Conservation (phyloP, 2,797 vertebrate species). For the Molossus alvarezi region DNA sequence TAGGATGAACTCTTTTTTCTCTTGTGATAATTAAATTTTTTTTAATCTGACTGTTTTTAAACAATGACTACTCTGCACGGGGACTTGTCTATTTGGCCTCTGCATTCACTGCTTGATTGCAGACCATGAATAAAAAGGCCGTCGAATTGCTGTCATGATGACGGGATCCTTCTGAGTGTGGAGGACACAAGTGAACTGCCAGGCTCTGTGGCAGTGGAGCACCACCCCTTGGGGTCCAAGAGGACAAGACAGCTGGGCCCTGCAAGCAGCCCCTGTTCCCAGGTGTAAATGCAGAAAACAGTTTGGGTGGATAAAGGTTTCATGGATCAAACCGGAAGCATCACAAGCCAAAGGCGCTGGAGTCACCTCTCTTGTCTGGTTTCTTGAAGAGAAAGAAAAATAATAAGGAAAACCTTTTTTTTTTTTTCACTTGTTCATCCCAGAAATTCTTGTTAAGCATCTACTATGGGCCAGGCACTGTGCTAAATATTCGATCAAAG, state of each 20-base stretch:
- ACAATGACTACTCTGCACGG: not conserved
- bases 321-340: not conserved
- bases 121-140: not conserved
- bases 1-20: slow-evolving; percentile 46
- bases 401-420: not conserved
- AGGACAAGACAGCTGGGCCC: not conserved
- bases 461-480: not conserved
- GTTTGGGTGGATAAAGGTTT: not conserved
- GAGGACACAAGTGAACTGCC: not conserved
- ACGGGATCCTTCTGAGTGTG: not conserved
- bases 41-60: slow-evolving; percentile 60
- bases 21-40: slow-evolving; percentile 69
- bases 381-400: slow-evolving; percentile 40
- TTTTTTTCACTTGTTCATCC: not conserved
- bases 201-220: not conserved
- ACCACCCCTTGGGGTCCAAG: no score
- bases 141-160: not conserved
- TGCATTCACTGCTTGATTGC: not conserved
- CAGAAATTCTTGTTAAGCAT: not conserved
- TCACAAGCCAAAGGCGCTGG: not conserved
- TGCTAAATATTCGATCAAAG: not conserved
- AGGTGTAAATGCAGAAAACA: not conserved
- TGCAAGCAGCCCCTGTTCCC: not conserved
- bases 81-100: not conserved
- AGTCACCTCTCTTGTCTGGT: not conserved